Evolutionary conservation across 92 coral and sea anemone species (phyloP), one percentile per base, ranked within the genome.

Genomic region (Metridium senile): DNA sequence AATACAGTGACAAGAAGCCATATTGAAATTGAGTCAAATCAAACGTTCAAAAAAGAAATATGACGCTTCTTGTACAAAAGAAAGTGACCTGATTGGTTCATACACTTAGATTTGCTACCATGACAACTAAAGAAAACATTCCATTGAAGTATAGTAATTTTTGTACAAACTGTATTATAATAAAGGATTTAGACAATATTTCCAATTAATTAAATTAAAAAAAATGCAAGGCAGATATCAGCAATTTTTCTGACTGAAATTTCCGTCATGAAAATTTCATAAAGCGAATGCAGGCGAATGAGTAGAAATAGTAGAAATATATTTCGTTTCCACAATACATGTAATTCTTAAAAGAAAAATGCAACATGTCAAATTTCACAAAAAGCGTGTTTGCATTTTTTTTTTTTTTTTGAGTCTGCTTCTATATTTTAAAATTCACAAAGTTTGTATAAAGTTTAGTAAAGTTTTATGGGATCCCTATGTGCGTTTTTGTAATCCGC

Each of bases 11-110:
- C 65, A 57, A 73, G 78, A 73, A 58, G 68, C 78, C 78, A 73
- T 73, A 45, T n/a, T 73, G 78, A 22, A 70, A 28, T 63, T 31
- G 33, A 63, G n/a, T 2, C 27, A 28, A 63, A 73, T 73, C 68
- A 73, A 39, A 73, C 78, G 78, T 73, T 73, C 56, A 54, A 73
- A 73, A 59, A 73, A 57, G 78, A 57, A 73, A 73, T 73, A 73
- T 62, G 78, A 73, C 78, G 78, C 78, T 73, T 26, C 32, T 22
- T 31, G 68, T 73, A 73, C 68, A 58, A 73, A 73, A 58, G 78
- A 23, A 22, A 33, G 78, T 17, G 21, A 9, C 18, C 19, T 58
- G 20, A 73, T 73, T 73, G 78, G 78, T 43, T 73, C 17, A 32
- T 21, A 16, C 13, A 10, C 56, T 32, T 21, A 33, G 31, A 29